phyloP scores from a whole-genome alignment of 2,797 vertebrate species.

The Bucorvus abyssinicus region DNA sequence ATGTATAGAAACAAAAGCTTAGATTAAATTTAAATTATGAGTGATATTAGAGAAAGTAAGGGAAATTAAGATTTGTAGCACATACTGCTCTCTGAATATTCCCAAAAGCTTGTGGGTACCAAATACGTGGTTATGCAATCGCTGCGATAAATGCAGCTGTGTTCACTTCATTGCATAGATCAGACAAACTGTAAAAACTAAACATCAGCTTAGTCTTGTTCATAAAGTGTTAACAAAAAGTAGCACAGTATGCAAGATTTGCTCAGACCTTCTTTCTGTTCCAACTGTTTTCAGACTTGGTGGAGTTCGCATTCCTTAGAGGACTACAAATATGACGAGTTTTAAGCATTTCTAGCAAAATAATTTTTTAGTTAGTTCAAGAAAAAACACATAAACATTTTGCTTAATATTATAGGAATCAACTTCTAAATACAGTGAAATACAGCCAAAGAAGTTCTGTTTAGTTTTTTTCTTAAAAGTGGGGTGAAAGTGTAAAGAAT shows the following conservation, averaged over 20 bases:
- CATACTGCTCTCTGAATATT: background rate
- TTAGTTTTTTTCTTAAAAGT: background rate
- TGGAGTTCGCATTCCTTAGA: background rate
- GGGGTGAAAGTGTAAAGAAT: background rate
- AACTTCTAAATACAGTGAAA: background rate
- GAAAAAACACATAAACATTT: background rate
- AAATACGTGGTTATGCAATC: background rate
- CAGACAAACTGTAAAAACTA: background rate
- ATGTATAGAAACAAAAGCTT: background rate
- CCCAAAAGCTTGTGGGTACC: background rate
- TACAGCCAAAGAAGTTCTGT: background rate
- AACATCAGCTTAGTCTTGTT: background rate
- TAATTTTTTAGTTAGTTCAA: background rate
- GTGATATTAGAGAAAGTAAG: background rate
- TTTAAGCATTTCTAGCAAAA: constrained; percentile 25
- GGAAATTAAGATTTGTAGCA: background rate
- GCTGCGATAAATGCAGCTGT: constrained; percentile 9
- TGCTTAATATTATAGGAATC: background rate
- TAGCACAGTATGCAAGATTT: background rate
- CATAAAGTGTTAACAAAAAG: constrained; percentile 7
- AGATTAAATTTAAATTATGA: background rate
- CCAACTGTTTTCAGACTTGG: constrained; percentile 38
- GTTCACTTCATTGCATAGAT: constrained; percentile 11
- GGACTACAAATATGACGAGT: background rate
- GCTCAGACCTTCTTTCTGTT: constrained; percentile 6